Percentiles rank a stretch among this genome's conserved stretches.
Conservation (phyloP, 1,140 invertebrate genomes). For the Patella vulgata region DNA sequence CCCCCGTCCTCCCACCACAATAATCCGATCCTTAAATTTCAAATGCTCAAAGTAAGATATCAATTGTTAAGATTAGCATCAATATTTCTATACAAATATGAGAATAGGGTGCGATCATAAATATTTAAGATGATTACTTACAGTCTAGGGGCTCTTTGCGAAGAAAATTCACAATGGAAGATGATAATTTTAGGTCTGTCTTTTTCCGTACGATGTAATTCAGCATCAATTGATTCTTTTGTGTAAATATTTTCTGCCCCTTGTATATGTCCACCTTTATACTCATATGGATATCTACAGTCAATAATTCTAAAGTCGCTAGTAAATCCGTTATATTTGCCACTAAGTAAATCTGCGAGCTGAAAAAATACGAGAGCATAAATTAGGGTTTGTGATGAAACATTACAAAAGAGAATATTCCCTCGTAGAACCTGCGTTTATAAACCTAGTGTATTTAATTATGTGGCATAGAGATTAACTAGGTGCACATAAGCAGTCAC, state of each 20-base stretch:
- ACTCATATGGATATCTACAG: constrained; percentile 94
- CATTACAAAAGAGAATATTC: background rate
- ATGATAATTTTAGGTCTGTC: constrained; percentile 80
- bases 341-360: constrained; percentile 43
- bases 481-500: no score
- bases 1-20: no score
- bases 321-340: constrained; percentile 38
- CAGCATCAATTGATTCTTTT: constrained; percentile 75
- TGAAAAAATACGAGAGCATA: constrained; percentile 29
- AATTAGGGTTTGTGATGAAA: background rate
- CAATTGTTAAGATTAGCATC: no score
- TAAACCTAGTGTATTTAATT: no score
- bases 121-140: constrained; percentile 62
- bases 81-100: no score
- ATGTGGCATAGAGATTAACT: no score
- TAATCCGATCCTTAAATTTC: no score
- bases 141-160: constrained; percentile 91
- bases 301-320: constrained; percentile 59
- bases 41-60: no score
- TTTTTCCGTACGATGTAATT: constrained; percentile 69
- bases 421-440: no score
- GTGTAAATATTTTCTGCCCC: constrained; percentile 85
- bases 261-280: constrained; percentile 89
- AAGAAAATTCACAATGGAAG: constrained; percentile 98
- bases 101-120: no score